Conservation (phyloP, 1,140 invertebrate species). For the Tribolium madens region DNA sequence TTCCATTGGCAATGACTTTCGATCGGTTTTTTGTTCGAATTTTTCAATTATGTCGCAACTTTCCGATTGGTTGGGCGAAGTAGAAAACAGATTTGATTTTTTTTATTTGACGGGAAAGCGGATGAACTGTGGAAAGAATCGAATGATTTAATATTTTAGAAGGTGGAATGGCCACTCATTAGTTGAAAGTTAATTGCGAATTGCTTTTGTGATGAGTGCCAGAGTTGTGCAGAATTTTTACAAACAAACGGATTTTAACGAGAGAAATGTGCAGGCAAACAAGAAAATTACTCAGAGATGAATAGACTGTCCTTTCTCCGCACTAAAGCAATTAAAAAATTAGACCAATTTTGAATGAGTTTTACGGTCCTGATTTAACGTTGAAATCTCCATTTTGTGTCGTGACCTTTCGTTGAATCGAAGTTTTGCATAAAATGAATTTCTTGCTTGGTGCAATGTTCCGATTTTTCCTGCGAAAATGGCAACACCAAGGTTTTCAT, state of each 20-base stretch:
- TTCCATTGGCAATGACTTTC: conserved; percentile 24
- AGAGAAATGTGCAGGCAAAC: background rate
- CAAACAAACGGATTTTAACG: background rate
- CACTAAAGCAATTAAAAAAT: no score
- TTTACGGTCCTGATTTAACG: background rate
- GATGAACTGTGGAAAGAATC: background rate
- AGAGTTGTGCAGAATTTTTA: background rate
- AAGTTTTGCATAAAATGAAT: no score
- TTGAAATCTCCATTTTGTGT: no score
- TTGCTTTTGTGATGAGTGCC: background rate
- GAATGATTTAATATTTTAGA: background rate
- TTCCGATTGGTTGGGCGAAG: background rate
- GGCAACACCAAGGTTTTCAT: background rate
- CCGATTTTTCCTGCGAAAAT: background rate
- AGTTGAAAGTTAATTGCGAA: background rate
- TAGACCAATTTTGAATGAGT: no score
- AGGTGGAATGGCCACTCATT: background rate
- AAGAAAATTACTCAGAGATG: no score
- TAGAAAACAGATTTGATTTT: background rate
- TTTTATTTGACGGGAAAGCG: background rate
- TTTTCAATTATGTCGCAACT: background rate
- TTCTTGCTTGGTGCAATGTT: no score
- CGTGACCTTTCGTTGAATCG: no score
- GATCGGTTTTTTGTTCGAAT: conserved; percentile 15
- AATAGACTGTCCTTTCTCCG: no score